Evolutionary conservation across 2,888 invertebrate species (phyloP), one percentile per base, ranked within the genome.

Genomic region (Latrodectus hesperus): DNA sequence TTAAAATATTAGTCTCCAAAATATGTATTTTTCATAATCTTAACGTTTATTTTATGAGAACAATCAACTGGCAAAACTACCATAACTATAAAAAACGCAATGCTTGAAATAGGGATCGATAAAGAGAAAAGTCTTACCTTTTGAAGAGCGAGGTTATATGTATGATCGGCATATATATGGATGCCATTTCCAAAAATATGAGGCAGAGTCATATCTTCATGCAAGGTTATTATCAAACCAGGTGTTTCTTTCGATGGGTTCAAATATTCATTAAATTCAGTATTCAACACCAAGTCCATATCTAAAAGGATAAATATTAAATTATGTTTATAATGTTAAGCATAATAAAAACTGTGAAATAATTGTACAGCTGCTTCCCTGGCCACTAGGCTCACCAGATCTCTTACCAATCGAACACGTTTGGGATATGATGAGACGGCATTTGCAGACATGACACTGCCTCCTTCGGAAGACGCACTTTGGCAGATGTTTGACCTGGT

Each of bases 221-320:
- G 88, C 51, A 88, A 51, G 10, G 88, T 70, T 12, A 88, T 55
- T 49, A 88, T 80, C 12, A 88, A 17, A 0, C 84, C 84, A 0
- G 88, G 84, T 3, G 81, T 55, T 1, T 14, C 49, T 8, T 65
- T 12, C 1, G 26, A 51, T 0, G 16, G 38, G 53, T 77, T 70
- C 60, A 88, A 26, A 76, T 88, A 88, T 38, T 88, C 88, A 14
- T 88, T 81, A 2, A 60, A 51, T 64, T 88, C 88, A 6, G 78
- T 78, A n/a, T 88, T 88, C 70, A 88, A 51, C 9, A 84, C 64
- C 17, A 88, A 53, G 4, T 74, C 67, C 82, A 88, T 60, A 10
- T 88, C 88, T 88, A 49, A 16, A 11, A n/a, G n/a, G 2, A 51
- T 14, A n/a, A 51, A 9, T 14, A 67, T 17, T 14, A 26, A 53